Base-by-base conservation (phyloP, 2,888 invertebrate species). In the Leucoma salicis region DNA sequence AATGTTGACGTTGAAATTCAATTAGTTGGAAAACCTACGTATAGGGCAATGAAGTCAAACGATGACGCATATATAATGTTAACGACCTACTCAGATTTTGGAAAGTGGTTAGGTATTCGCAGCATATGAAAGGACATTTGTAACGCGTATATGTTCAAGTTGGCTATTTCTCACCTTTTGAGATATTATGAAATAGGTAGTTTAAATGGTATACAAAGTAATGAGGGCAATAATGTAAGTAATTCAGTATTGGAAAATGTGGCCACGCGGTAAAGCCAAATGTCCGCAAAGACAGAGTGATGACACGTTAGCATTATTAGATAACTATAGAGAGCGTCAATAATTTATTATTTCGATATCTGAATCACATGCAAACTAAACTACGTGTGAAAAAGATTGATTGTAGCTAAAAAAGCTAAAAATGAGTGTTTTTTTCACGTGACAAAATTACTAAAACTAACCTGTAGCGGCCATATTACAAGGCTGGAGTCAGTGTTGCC, bases 401-500 rank as follows among this genome's bases (percentile, higher is more conserved):
- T 58, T 45, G 53, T 55, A 41, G 53, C 25, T 35, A 63, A 63
- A 59, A 64, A 46, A 49, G 54, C 57, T 44, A 38, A 66, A 67
- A 67, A 63, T 58, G 52, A 49, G 52, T 60, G 63, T 67, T 73
- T 72, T 53, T 80, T 88, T 82, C 84, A 88, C 81, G 82, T 90
- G 90, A 91, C 81, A 85, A 88, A 88, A 85, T 83, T 79, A 72
- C 70, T 72, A 73, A 77, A 82, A 92, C 93, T 90, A 92, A 93
- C 93, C 93, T 93, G 93, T 86, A 88, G 93, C 91, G 91, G 93
- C 93, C 93, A 93, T 93, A 91, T 92, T 92, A 91, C 85, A 90
- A 87, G 90, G 90, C 90, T 84, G 82, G 75, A 77, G 78, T 76
- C 71, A 66, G 79, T 83, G 85, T 80, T 89, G 85, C 88, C 87